phyloP scores from a whole-genome alignment of 2,888 invertebrate species.

The Athalia circularis region DNA sequence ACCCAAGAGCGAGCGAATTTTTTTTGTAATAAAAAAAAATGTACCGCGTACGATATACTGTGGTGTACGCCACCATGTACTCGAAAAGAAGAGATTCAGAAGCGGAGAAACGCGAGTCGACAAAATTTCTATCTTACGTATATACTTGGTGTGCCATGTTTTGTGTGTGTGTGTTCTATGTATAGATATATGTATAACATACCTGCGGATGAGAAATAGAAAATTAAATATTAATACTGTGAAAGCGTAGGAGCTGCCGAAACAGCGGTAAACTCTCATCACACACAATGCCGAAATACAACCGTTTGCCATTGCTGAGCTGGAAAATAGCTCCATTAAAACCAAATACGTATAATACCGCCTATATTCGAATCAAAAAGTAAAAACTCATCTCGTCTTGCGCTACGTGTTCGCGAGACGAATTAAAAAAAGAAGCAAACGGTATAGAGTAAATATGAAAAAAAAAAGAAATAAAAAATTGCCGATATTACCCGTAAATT shows the following conservation, averaged over 20 bases:
- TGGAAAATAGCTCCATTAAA: no score
- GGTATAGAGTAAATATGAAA: no score
- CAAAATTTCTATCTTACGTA: slow-evolving; percentile 56
- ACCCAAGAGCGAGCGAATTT: neutral
- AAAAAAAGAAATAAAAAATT: no score
- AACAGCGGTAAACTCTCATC: slow-evolving; percentile 60
- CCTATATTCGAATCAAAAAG: slow-evolving; percentile 49
- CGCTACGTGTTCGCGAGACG: slow-evolving; percentile 47
- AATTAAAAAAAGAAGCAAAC: no score
- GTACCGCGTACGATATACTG: neutral
- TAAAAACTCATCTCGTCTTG: slow-evolving; percentile 50
- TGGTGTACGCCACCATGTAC: neutral
- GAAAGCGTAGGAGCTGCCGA: slow-evolving; percentile 49
- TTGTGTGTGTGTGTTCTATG: no score
- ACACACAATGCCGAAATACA: slow-evolving; percentile 56
- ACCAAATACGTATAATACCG: no score
- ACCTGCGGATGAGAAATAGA: slow-evolving; percentile 62
- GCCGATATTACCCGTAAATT: slow-evolving; percentile 51
- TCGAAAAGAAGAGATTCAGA: slow-evolving; percentile 44
- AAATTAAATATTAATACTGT: slow-evolving; percentile 71
- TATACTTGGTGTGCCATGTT: slow-evolving; percentile 11
- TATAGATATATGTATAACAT: no score
- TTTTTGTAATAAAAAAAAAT: slow-evolving; percentile 31
- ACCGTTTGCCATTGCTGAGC: slow-evolving; percentile 30
- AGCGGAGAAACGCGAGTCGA: slow-evolving; percentile 56